A percentile compares a stretch with the other conserved stretches of the same genome.
phyloP scores from a whole-genome alignment of 2,797 vertebrate genomes.

The Schizothorax lantsangensis region DNA sequence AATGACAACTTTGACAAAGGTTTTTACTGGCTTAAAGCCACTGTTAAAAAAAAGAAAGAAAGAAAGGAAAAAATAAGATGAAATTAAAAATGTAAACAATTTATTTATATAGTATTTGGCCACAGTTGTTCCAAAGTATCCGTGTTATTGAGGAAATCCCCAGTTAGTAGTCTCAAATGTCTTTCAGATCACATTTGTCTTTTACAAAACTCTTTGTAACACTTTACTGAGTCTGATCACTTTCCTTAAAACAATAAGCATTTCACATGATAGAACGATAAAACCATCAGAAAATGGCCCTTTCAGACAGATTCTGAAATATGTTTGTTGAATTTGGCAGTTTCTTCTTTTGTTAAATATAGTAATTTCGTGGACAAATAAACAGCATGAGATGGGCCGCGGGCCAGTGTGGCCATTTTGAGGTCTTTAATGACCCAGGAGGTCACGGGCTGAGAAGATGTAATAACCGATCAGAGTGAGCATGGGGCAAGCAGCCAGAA shows the following conservation, averaged over 20 bases:
- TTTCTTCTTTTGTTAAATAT: constrained; percentile 77
- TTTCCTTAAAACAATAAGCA: constrained; percentile 5
- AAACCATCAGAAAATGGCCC: constrained; percentile 75
- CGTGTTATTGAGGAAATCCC: background rate
- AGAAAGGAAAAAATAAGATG: too few relatives aligned
- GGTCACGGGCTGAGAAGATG: constrained; percentile 75
- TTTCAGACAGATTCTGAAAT: constrained; percentile 72
- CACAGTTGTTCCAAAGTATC: background rate
- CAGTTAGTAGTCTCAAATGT: background rate
- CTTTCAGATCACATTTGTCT: background rate
- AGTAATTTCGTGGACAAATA: constrained; percentile 81
- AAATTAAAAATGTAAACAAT: background rate
- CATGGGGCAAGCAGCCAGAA: constrained; percentile 72
- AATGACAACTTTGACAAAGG: background rate
- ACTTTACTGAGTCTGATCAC: background rate
- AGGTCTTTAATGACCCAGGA: constrained; percentile 75
- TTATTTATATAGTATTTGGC: background rate
- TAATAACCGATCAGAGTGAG: constrained; percentile 83
- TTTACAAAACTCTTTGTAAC: background rate
- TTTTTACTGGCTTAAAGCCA: constrained; percentile 7
- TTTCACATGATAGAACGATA: constrained; percentile 64
- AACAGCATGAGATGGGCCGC: constrained; percentile 71
- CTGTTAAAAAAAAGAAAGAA: background rate
- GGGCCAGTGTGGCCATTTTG: constrained; percentile 73
- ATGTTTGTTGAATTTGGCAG: constrained; percentile 73